A percentile compares a stretch with the other conserved stretches of the same genome.
These are phyloP conservation scores for Pomacea maculata DNA, from an alignment of 1,140 invertebrate genomes.

Conservation along the genomic window DNA sequence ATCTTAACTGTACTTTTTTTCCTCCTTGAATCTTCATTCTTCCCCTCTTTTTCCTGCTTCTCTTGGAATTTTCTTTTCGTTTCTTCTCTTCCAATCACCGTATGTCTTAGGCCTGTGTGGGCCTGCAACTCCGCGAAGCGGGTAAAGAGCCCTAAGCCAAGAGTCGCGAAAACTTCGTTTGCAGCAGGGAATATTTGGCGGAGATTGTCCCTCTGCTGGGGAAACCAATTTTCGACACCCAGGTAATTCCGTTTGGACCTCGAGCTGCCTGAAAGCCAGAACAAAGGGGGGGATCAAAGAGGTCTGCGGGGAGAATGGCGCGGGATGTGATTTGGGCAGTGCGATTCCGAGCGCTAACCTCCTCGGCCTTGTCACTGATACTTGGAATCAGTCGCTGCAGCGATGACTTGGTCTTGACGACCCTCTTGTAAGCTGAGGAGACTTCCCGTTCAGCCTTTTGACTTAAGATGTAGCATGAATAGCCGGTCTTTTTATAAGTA, in stretches of 20 bases:
- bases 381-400: neutral
- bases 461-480: neutral
- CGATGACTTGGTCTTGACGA: neutral
- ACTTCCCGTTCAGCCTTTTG: neutral
- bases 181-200: slow-evolving; percentile 8
- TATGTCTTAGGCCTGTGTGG: too few relatives aligned
- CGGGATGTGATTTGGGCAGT: neutral
- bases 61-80: too few relatives aligned
- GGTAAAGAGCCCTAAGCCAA: slow-evolving; percentile 8
- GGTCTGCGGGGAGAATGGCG: neutral
- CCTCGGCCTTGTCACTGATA: slow-evolving; percentile 10
- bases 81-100: too few relatives aligned
- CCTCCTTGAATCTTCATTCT: neutral
- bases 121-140: too few relatives aligned
- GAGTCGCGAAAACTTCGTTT: slow-evolving; percentile 14
- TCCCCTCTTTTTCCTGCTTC: neutral
- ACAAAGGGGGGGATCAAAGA: slow-evolving; percentile 12
- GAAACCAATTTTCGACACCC: slow-evolving; percentile 20
- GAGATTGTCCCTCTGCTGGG: slow-evolving; percentile 16
- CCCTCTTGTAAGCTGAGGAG: neutral
- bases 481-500: neutral
- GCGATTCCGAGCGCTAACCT: slow-evolving; percentile 20
- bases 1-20: neutral
- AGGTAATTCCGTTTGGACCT: slow-evolving; percentile 21
- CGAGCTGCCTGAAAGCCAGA: slow-evolving; percentile 2